These are phyloP conservation scores for Papilio protenor DNA, from an alignment of 2,888 invertebrate species.

Conservation along the genomic window DNA sequence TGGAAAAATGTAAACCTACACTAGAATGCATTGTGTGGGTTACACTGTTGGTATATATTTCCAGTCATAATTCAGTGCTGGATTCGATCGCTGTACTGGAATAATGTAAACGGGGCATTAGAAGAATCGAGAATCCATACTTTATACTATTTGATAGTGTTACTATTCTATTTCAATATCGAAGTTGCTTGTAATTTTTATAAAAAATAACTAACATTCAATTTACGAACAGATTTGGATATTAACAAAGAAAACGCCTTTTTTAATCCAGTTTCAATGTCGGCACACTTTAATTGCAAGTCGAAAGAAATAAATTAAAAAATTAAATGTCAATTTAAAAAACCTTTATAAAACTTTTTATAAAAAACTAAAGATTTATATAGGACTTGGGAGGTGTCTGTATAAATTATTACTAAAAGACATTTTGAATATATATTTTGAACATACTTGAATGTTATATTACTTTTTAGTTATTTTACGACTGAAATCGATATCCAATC, in stretches of 20 bases:
- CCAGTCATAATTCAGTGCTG: too few relatives aligned
- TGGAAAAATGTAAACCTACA: too few relatives aligned
- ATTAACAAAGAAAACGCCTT: neutral
- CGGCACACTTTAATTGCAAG: neutral
- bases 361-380: neutral
- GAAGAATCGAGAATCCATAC: too few relatives aligned
- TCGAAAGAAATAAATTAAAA: neutral
- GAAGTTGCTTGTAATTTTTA: too few relatives aligned
- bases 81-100: too few relatives aligned
- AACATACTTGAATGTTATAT: too few relatives aligned
- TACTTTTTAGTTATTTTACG: neutral
- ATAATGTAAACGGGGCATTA: too few relatives aligned
- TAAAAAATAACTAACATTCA: too few relatives aligned
- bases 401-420: constrained; percentile 3
- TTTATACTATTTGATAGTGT: too few relatives aligned
- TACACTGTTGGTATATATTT: too few relatives aligned
- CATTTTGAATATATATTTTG: neutral
- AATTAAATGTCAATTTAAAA: constrained; percentile 1
- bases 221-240: neutral
- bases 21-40: too few relatives aligned
- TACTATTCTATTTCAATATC: too few relatives aligned
- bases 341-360: neutral
- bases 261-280: neutral
- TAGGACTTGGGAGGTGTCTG: neutral
- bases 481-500: neutral